phyloP scores from a whole-genome alignment of 2,113 vertebrate species.

The Camelus bactrianus region DNA sequence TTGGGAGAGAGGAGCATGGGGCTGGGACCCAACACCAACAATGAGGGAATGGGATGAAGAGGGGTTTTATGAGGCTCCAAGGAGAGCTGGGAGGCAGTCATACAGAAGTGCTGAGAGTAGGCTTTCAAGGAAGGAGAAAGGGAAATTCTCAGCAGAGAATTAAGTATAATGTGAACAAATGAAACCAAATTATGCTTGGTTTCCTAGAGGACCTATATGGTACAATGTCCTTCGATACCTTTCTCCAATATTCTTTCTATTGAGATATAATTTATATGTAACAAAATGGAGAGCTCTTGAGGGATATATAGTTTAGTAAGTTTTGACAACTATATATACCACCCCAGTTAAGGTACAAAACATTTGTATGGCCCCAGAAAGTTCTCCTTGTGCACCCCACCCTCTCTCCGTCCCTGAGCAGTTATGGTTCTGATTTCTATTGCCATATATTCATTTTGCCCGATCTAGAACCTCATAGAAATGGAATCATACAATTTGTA shows the following conservation, averaged over 20 bases:
- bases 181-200: not conserved
- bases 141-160: not conserved
- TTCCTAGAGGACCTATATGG: not conserved
- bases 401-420: not conserved
- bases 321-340: too few relatives aligned
- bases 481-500: not conserved
- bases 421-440: not conserved
- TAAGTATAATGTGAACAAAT: not conserved
- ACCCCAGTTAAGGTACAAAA: not conserved
- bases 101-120: not conserved
- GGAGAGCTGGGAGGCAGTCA: not conserved
- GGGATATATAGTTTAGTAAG: not conserved
- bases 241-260: not conserved
- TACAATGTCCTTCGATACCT: not conserved
- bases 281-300: not conserved
- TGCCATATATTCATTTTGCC: not conserved
- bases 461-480: not conserved
- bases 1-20: not conserved
- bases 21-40: not conserved
- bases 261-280: not conserved
- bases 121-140: not conserved
- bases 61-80: not conserved
- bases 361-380: not conserved
- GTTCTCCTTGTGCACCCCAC: too few relatives aligned
- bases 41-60: not conserved